Evolutionary conservation across 2,888 invertebrate species (phyloP).

Genomic region (Drosophila koepferae): DNA sequence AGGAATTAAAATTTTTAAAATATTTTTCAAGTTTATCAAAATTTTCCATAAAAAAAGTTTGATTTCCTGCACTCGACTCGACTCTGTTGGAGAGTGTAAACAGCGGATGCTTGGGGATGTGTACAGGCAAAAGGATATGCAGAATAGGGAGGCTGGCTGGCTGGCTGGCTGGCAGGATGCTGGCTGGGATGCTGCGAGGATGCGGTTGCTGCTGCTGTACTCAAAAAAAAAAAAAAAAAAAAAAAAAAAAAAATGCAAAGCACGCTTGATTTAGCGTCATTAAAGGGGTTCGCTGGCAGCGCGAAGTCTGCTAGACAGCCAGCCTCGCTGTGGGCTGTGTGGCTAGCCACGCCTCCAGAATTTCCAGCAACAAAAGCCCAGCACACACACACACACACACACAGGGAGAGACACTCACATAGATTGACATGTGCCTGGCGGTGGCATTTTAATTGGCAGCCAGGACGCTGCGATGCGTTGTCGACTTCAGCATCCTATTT

Average conservation of each 20-base stretch:
- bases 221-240: conserved; percentile 63
- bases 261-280: conserved; percentile 80
- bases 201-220: conserved; percentile 16
- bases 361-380: conserved; percentile 26
- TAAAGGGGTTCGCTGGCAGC: conserved; percentile 58
- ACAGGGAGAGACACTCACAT: neutral
- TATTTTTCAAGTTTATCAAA: neutral
- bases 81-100: conserved; percentile 41
- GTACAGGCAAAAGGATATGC: conserved; percentile 26
- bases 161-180: conserved; percentile 6
- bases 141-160: neutral
- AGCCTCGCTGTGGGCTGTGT: conserved; percentile 32
- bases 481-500: conserved; percentile 55
- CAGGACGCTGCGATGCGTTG: conserved; percentile 50
- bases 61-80: neutral
- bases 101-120: conserved; percentile 30
- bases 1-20: neutral
- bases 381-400: conserved; percentile 13
- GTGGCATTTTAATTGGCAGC: conserved; percentile 81
- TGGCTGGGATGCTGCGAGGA: conserved; percentile 23
- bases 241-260: conserved; percentile 74
- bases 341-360: conserved; percentile 37
- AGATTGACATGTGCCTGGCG: conserved; percentile 67
- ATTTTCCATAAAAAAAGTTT: neutral
- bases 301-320: conserved; percentile 54